These are phyloP conservation scores for Oxytorus armatus DNA, from an alignment of 2,888 invertebrate genomes.

Conservation along the genomic window DNA sequence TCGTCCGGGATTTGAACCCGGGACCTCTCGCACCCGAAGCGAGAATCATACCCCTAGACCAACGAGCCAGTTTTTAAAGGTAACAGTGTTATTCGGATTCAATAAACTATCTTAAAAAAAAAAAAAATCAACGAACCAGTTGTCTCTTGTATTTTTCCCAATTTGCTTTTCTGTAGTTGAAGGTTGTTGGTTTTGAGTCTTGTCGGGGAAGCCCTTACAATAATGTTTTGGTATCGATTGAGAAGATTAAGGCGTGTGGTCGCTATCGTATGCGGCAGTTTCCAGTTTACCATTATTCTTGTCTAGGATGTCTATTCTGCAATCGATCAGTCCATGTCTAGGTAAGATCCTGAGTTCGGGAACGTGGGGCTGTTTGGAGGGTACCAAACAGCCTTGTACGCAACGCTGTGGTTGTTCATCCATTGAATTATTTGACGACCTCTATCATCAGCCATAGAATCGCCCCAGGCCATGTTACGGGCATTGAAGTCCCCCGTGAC, in stretches of 20 bases:
- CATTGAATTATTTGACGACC: constrained; percentile 43
- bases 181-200: neutral
- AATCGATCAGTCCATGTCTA: constrained; percentile 59
- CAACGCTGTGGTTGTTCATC: neutral
- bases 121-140: too few relatives aligned
- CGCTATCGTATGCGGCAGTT: constrained; percentile 42
- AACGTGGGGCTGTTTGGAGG: constrained; percentile 40
- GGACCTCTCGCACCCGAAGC: constrained; percentile 91
- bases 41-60: constrained; percentile 91
- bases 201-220: constrained; percentile 8
- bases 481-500: constrained; percentile 67
- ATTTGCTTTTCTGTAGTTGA: constrained; percentile 28
- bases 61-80: constrained; percentile 85
- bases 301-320: constrained; percentile 26
- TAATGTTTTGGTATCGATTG: constrained; percentile 9
- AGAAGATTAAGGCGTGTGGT: constrained; percentile 40
- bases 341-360: constrained; percentile 37
- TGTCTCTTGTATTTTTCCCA: constrained; percentile 34
- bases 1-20: constrained; percentile 90
- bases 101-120: too few relatives aligned
- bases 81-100: neutral
- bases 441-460: constrained; percentile 12
- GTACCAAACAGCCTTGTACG: constrained; percentile 12
- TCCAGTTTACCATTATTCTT: constrained; percentile 15
- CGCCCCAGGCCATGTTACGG: constrained; percentile 43